Percentiles rank a stretch among this genome's conserved stretches.
These are phyloP conservation scores for Prolemur simus DNA, from an alignment of 2,113 vertebrate species.

Conservation along the genomic window DNA sequence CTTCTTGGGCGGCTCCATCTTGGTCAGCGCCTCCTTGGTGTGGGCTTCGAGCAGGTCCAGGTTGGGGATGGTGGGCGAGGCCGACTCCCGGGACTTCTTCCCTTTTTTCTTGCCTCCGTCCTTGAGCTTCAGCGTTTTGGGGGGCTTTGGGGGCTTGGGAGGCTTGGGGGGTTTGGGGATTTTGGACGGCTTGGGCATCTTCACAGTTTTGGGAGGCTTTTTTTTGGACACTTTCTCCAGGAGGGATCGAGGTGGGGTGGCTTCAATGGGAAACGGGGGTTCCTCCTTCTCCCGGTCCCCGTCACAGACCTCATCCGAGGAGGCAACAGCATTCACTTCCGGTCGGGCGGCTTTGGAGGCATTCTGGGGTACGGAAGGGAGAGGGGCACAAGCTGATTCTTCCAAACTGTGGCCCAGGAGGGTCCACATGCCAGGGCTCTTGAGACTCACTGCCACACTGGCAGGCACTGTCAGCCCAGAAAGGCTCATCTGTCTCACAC, in stretches of 20 bases:
- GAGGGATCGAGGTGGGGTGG: slow-evolving; percentile 74
- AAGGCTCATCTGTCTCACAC: neutral
- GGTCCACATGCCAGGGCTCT: neutral
- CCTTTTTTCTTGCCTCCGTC: slow-evolving; percentile 95
- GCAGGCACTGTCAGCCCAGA: neutral
- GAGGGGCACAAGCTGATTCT: neutral
- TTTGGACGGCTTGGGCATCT: slow-evolving; percentile 89
- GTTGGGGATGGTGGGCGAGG: slow-evolving; percentile 91
- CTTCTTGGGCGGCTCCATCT: slow-evolving; percentile 97
- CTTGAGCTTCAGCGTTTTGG: slow-evolving; percentile 91
- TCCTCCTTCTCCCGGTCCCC: slow-evolving; percentile 88
- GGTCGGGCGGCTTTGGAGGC: slow-evolving; percentile 93
- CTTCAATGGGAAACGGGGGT: slow-evolving; percentile 82
- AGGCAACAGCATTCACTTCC: slow-evolving; percentile 87
- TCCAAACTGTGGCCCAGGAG: neutral
- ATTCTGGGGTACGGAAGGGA: slow-evolving; percentile 84
- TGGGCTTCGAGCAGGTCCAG: slow-evolving; percentile 95
- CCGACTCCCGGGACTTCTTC: slow-evolving; percentile 91
- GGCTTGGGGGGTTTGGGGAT: slow-evolving; percentile 90
- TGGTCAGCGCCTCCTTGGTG: slow-evolving; percentile 95
- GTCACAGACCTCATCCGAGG: slow-evolving; percentile 87
- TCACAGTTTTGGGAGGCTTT: slow-evolving; percentile 87
- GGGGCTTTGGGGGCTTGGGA: slow-evolving; percentile 89
- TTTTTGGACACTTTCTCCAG: slow-evolving; percentile 86
- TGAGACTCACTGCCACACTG: neutral